Percentiles rank a stretch among this genome's conserved stretches.
Conservation (phyloP, 2,797 vertebrate species). For the Lithobates sylvaticus region DNA sequence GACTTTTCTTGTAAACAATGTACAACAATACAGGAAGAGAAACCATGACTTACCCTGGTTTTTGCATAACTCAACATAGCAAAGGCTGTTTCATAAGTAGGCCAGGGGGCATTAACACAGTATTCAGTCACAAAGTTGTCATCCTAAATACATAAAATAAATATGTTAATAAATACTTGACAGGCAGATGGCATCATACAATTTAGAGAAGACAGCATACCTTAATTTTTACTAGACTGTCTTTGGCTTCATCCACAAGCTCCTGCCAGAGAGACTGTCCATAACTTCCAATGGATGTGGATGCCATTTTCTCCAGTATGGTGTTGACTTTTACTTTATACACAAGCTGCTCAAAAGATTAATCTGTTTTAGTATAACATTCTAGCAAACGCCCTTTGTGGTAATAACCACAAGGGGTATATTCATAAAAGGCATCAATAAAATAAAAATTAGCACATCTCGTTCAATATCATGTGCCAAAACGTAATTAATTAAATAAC, state of each 20-base stretch:
- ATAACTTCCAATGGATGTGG: slow-evolving; percentile 77
- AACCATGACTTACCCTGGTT: slow-evolving; percentile 72
- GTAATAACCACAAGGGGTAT: neutral
- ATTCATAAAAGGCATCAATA: neutral
- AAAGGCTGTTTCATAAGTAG: slow-evolving; percentile 87
- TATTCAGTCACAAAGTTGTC: slow-evolving; percentile 92
- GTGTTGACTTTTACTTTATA: slow-evolving; percentile 95
- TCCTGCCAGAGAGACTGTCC: slow-evolving; percentile 78
- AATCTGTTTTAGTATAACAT: neutral
- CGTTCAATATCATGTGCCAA: too few species aligned
- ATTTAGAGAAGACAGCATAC: slow-evolving; percentile 67
- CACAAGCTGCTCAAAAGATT: slow-evolving; percentile 81
- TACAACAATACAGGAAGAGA: neutral
- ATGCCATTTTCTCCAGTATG: slow-evolving; percentile 88
- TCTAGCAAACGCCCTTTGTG: too few species aligned
- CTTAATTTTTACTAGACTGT: slow-evolving; percentile 89
- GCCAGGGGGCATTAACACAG: slow-evolving; percentile 92
- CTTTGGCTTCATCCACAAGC: slow-evolving; percentile 88
- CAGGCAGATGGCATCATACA: neutral
- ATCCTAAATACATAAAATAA: slow-evolving; percentile 78
- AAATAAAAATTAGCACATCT: too few species aligned
- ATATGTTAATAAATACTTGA: neutral
- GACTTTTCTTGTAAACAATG: too few species aligned
- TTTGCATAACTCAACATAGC: slow-evolving; percentile 91
- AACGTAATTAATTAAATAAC: too few species aligned